A percentile compares a stretch with the other conserved stretches of the same genome.
Conservation (phyloP, 2,888 invertebrate species). For the Troides aeacus region DNA sequence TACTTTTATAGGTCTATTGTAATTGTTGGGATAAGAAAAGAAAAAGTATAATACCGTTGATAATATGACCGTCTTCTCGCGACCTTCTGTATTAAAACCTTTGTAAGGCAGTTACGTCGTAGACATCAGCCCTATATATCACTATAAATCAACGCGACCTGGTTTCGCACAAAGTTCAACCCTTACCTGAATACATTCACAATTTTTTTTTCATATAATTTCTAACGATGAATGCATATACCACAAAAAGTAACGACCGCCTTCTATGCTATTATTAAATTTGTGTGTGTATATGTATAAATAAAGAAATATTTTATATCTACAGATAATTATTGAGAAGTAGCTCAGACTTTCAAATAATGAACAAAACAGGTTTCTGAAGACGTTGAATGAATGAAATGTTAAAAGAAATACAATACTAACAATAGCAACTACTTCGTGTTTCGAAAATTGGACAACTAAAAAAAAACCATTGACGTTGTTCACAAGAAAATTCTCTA, state of each 20-base stretch:
- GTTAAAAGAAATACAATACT: too few relatives aligned
- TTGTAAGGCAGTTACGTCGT: conserved; percentile 17
- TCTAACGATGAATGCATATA: background rate
- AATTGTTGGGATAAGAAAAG: background rate
- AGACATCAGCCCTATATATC: conserved; percentile 14
- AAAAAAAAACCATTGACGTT: too few relatives aligned
- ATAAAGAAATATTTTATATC: background rate
- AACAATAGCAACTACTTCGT: too few relatives aligned
- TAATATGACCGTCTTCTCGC: background rate
- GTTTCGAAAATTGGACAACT: too few relatives aligned
- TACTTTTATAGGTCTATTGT: background rate
- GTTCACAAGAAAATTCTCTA: too few relatives aligned
- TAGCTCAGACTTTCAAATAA: too few relatives aligned
- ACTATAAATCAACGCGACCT: conserved; percentile 20
- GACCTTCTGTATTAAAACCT: conserved; percentile 13
- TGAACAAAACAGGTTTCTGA: too few relatives aligned
- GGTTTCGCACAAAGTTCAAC: conserved; percentile 23
- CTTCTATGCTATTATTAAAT: background rate
- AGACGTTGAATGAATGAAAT: too few relatives aligned
- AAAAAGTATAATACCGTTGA: background rate
- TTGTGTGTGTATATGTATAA: background rate
- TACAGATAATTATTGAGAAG: too few relatives aligned
- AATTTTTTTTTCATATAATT: background rate
- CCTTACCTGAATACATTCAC: conserved; percentile 8
- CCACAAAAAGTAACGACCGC: background rate